Base-by-base conservation (phyloP, 1,140 invertebrate genomes). In the Heliconius hewitsoni region DNA sequence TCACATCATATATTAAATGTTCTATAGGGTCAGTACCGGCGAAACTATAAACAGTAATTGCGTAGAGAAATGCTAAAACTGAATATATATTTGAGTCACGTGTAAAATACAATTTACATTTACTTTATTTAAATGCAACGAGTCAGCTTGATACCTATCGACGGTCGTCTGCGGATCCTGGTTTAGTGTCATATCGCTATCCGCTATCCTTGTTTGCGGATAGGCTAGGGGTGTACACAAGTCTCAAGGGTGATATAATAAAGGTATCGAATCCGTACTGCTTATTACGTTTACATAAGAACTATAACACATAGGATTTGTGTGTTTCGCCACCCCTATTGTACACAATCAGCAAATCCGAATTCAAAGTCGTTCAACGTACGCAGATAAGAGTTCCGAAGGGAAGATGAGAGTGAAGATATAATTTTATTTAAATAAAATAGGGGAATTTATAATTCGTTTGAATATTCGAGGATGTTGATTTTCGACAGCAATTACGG, bases 281-380 rank as follows among this genome's bases (percentile, higher is more conserved):
- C 60, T 30, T 66, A 66, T 66, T 30, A 30, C 60, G 60, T 66
- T 27, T 66, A 66, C 60, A 66, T 66, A 66, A 27, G 60, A 66
- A 66, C 27, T 30, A 30, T 23, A 27, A 4, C 57, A 66, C 11
- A n/a, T 66, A 27, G 9, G 6, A 30, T 66, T 66, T 66, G 60
- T 30, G 60, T 66, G 27, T 66, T 66, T 66, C 27, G 60, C 9
- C 27, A 66, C 60, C 60, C 60, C 27, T 30, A 78, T 8, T 23
- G 77, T 72, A 78, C 77, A 71, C 71, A 8, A 72, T 46, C 42
- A 73, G 71, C 50, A 78, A 73, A 78, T 78, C 77, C 73, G 71
- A 46, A 78, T 78, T 71, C 52, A 42, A 73, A 78, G 57, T 78
- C 72, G 76, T 57, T 72, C 71, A 23, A 73, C 27, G 27, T 78